These are phyloP conservation scores for Pygocentrus nattereri DNA, from an alignment of 2,797 vertebrate species.

Conservation along the genomic window DNA sequence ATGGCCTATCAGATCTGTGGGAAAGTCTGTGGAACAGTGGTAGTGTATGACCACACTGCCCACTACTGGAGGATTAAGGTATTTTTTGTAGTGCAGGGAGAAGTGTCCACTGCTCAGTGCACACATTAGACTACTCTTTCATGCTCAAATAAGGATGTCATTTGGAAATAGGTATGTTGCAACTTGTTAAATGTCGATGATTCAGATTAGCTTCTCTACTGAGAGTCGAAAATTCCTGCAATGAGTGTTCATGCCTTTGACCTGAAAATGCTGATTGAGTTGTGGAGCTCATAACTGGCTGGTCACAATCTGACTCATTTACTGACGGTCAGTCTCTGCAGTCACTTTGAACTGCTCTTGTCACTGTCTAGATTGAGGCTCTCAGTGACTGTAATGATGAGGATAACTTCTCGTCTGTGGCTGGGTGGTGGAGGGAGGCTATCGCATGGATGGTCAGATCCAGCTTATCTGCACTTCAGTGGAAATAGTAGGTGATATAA, in stretches of 20 bases:
- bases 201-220: neutral
- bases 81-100: neutral
- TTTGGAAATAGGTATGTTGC: too few species aligned
- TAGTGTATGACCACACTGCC: conserved; percentile 90
- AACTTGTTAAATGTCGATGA: too few species aligned
- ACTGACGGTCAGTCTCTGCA: conserved; percentile 7
- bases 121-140: neutral
- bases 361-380: conserved; percentile 87
- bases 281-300: conserved; percentile 95
- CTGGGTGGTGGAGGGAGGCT: conserved; percentile 95
- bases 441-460: conserved; percentile 92
- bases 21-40: conserved; percentile 89
- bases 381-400: conserved; percentile 96
- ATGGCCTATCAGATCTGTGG: neutral
- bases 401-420: conserved; percentile 95
- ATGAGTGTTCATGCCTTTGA: conserved; percentile 97
- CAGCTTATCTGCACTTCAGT: conserved; percentile 95
- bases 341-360: neutral
- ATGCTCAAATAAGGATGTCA: too few species aligned
- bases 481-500: conserved; percentile 90
- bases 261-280: conserved; percentile 94
- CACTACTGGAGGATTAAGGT: conserved; percentile 99
- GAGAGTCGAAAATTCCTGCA: conserved; percentile 94
- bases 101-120: neutral
- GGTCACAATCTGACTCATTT: conserved; percentile 53